phyloP scores from a whole-genome alignment of 2,888 invertebrate species.

The Mylabris sibirica region DNA sequence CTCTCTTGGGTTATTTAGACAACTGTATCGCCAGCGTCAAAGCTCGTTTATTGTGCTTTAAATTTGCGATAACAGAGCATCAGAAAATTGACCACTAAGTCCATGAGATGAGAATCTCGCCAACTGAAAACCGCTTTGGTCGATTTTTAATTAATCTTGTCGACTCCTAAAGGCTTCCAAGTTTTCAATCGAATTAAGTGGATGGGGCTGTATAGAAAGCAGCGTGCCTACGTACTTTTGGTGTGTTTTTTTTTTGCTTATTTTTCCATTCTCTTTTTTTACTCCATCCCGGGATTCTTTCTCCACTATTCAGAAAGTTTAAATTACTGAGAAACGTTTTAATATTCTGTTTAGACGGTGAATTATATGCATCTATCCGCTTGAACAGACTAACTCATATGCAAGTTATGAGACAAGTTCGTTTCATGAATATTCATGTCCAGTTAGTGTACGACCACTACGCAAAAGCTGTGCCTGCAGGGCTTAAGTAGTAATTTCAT shows the following conservation, averaged over 20 bases:
- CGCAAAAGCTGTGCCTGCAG: conserved; percentile 46
- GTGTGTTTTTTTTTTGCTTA: neutral
- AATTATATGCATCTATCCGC: conserved; percentile 42
- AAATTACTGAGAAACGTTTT: conserved; percentile 43
- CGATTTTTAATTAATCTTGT: conserved; percentile 25
- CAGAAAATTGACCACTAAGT: conserved; percentile 18
- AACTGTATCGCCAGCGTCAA: conserved; percentile 38
- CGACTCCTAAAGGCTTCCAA: conserved; percentile 10
- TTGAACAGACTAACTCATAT: conserved; percentile 41
- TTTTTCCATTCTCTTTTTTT: neutral
- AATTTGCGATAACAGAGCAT: conserved; percentile 10
- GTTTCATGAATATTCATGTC: conserved; percentile 49
- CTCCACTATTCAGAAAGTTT: conserved; percentile 16
- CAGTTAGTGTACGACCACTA: conserved; percentile 39
- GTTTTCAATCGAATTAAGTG: conserved; percentile 26
- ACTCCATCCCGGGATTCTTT: conserved; percentile 13
- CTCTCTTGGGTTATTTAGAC: conserved; percentile 35
- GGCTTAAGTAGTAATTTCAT: conserved; percentile 51
- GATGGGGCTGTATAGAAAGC: neutral
- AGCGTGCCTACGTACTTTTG: neutral
- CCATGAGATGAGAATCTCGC: neutral
- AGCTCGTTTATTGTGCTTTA: conserved; percentile 16
- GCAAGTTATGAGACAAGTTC: conserved; percentile 43
- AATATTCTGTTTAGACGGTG: conserved; percentile 33
- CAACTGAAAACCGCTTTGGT: conserved; percentile 7